Evolutionary conservation across 1,140 invertebrate genomes (phyloP), one percentile per base, ranked within the genome.

Genomic region (Oedothorax gibbosus): DNA sequence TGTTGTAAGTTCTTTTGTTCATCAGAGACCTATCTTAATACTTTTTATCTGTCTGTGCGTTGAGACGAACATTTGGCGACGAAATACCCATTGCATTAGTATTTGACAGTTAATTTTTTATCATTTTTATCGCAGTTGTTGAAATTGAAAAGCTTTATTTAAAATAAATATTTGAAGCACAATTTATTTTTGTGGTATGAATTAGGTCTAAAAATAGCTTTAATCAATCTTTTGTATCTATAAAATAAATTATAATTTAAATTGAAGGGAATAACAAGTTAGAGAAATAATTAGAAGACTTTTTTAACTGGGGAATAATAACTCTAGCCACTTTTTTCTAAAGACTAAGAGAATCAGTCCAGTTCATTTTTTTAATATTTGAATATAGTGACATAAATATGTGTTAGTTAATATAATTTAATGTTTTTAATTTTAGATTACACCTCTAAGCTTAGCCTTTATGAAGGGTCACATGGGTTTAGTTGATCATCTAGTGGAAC

Each of bases 401-500:
- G n/a, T n/a, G n/a, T n/a, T n/a, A n/a, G n/a, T n/a, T n/a, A n/a
- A 60, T 3, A 60, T 35, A 60, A 60, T 35, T 21, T 11, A 20
- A 11, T 66, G 9, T 21, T 53, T 80, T 64, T 87, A 86, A 72
- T 87, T 86, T n/a, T 86, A 91, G 90, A 87, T 91, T 11, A 91
- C 91, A 56, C 91, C 91, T 11, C 77, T 92, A 53, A 89, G 88
- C 76, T 89, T 91, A 86, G 91, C 91, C 18, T 92, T 91, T 87
- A 86, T 92, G 87, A 92, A 92, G 87, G 92, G 91, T 9, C 91
- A 92, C 85, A 89, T 90, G 81, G 92, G 92, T 12, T 86, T 93
- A 57, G 91, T 92, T 51, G 90, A 92, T 75, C 89, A 89, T 71
- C 87, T 92, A 8, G 86, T 92, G 11, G 89, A 89, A 56, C 88